Evolutionary conservation across 2,888 invertebrate genomes (phyloP).

Genomic region (Monoplex corrugatus): DNA sequence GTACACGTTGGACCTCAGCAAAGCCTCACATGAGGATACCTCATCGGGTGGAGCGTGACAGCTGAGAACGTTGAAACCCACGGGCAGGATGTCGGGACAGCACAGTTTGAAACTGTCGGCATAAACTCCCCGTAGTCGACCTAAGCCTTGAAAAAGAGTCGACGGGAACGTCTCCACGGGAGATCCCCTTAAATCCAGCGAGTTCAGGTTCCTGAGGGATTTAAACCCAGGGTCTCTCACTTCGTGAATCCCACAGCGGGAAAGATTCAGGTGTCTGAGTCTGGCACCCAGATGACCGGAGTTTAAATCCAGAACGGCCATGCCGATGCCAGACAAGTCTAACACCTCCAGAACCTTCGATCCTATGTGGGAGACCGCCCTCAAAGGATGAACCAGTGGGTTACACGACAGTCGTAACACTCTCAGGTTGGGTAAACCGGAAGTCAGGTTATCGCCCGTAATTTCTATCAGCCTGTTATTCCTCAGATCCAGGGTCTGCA

Average conservation of each 20-base stretch:
- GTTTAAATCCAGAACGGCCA: too few species aligned
- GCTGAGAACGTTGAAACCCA: not conserved
- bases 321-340: not conserved
- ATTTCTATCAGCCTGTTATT: not conserved
- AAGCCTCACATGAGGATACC: not conserved
- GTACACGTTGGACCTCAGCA: conserved; percentile 5
- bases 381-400: not conserved
- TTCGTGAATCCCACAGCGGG: not conserved
- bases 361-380: not conserved
- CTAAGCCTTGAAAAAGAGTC: not conserved
- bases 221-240: not conserved
- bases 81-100: not conserved
- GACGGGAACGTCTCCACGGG: not conserved
- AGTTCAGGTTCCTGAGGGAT: not conserved
- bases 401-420: not conserved
- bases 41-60: conserved; percentile 23
- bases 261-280: too few species aligned
- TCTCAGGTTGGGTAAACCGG: not conserved
- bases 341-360: not conserved
- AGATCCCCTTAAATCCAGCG: not conserved
- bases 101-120: conserved; percentile 27
- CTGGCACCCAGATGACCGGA: too few species aligned
- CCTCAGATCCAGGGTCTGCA: not conserved
- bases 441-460: not conserved
- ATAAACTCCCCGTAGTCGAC: conserved; percentile 51